phyloP scores from a whole-genome alignment of 2,888 invertebrate species.

The Eueremaeus valkanovi region DNA sequence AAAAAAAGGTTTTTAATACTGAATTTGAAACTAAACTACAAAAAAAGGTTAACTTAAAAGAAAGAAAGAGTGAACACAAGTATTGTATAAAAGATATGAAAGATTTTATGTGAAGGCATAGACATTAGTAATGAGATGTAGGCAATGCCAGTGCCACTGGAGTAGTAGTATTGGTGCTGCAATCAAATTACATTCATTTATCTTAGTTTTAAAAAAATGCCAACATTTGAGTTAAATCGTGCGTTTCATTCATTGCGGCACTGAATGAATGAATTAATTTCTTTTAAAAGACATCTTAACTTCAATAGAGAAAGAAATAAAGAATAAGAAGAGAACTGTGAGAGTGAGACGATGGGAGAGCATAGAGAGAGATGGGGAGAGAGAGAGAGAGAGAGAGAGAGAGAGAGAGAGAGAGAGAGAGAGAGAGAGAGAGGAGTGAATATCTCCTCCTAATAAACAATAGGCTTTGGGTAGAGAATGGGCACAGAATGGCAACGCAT shows the following conservation, averaged over 20 bases:
- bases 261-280: slow-evolving; percentile 38
- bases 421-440: neutral
- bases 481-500: slow-evolving; percentile 4
- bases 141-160: neutral
- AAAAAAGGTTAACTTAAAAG: neutral
- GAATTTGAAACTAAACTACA: neutral
- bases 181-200: slow-evolving; percentile 41
- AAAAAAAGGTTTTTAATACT: too few species aligned
- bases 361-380: neutral
- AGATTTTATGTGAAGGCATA: slow-evolving; percentile 39
- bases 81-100: slow-evolving; percentile 34
- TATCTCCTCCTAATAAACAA: slow-evolving; percentile 33
- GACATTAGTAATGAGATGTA: slow-evolving; percentile 33
- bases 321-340: neutral
- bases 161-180: neutral
- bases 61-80: neutral
- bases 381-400: neutral
- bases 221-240: slow-evolving; percentile 40
- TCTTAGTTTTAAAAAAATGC: slow-evolving; percentile 39
- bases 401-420: neutral
- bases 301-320: neutral
- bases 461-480: slow-evolving; percentile 22
- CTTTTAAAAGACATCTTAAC: slow-evolving; percentile 41
- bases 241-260: slow-evolving; percentile 39
- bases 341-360: neutral